phyloP scores from a whole-genome alignment of 2,797 vertebrate genomes.

The Poeciliopsis paucimaculata region DNA sequence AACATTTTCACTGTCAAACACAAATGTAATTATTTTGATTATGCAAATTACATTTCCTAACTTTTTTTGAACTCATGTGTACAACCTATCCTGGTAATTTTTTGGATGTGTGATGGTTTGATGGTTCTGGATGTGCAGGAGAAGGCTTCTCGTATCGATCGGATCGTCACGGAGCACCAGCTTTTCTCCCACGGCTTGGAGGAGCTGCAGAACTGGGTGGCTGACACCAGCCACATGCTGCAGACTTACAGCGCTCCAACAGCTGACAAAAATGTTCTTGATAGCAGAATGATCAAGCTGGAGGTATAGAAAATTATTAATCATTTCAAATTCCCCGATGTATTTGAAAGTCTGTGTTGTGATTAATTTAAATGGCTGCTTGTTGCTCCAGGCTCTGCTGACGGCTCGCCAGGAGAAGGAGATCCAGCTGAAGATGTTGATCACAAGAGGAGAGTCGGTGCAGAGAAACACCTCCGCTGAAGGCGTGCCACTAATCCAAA shows the following conservation, averaged over 20 bases:
- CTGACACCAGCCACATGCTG: slow-evolving; percentile 89
- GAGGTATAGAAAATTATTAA: slow-evolving; percentile 83
- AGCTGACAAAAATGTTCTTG: slow-evolving; percentile 91
- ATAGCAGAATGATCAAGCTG: slow-evolving; percentile 93
- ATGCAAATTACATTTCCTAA: not conserved
- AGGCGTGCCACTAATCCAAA: slow-evolving; percentile 85
- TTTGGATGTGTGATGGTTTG: not conserved
- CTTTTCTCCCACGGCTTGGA: slow-evolving; percentile 89
- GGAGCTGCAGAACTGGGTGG: slow-evolving; percentile 94
- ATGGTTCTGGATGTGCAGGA: slow-evolving; percentile 79
- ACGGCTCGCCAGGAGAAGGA: slow-evolving; percentile 94
- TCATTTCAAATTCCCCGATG: not conserved
- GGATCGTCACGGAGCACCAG: slow-evolving; percentile 91
- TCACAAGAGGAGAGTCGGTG: slow-evolving; percentile 93
- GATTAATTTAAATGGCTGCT: slow-evolving; percentile 19
- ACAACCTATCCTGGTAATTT: not conserved
- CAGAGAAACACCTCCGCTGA: slow-evolving; percentile 94
- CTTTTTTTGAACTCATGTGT: slow-evolving; percentile 8
- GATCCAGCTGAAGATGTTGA: slow-evolving; percentile 95
- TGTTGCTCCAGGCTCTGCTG: slow-evolving; percentile 77
- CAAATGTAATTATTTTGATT: slow-evolving; percentile 34
- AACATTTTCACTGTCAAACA: slow-evolving; percentile 21
- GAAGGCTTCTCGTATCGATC: slow-evolving; percentile 91
- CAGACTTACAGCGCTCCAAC: slow-evolving; percentile 91
- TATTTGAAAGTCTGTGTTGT: not conserved